phyloP scores from a whole-genome alignment of 2,797 vertebrate species.

The Garrulus glandarius region DNA sequence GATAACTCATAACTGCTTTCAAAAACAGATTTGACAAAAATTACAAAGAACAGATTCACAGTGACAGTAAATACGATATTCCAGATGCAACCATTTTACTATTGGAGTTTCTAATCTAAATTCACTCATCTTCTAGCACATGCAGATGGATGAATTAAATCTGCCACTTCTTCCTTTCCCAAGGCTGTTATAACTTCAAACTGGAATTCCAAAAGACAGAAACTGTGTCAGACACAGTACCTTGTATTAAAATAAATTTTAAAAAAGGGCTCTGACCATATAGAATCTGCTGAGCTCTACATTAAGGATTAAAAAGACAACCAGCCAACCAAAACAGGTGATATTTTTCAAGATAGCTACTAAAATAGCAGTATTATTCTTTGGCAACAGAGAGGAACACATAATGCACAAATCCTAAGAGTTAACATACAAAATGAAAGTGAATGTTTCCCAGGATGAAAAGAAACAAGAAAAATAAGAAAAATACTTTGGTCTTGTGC shows the following conservation, averaged over 20 bases:
- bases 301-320: neutral
- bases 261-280: neutral
- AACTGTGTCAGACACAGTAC: neutral
- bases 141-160: neutral
- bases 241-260: neutral
- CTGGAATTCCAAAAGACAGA: neutral
- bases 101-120: neutral
- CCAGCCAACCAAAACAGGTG: neutral
- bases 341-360: neutral
- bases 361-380: neutral
- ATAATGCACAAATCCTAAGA: neutral
- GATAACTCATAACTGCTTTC: neutral
- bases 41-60: neutral
- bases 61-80: neutral
- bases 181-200: neutral
- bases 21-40: neutral
- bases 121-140: neutral
- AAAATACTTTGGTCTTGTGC: neutral
- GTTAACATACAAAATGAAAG: neutral
- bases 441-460: neutral
- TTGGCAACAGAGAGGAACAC: neutral
- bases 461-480: neutral
- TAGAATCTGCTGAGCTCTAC: neutral
- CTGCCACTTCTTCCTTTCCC: neutral
- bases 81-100: neutral